Conservation (phyloP, 2,888 invertebrate genomes). For the Macrosiphum euphorbiae region DNA sequence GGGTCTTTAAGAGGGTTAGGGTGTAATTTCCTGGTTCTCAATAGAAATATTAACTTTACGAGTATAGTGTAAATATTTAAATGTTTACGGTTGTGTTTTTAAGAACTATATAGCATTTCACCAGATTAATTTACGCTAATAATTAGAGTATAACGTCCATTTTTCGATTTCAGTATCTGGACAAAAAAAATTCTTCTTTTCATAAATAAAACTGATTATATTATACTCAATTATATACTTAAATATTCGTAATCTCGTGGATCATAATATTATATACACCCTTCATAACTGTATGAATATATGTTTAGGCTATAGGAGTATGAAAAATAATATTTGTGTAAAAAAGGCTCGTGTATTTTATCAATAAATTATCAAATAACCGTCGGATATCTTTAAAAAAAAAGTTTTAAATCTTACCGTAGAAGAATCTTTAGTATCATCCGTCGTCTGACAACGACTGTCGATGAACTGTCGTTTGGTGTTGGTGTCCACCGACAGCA, state of each 20-base stretch:
- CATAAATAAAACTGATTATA: not conserved
- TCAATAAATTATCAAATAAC: not conserved
- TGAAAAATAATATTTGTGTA: too few relatives aligned
- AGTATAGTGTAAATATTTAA: conserved; percentile 55
- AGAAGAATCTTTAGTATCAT: conserved; percentile 56
- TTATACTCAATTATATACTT: not conserved
- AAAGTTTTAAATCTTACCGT: conserved; percentile 25
- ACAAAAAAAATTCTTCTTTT: not conserved
- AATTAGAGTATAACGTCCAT: not conserved
- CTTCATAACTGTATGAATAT: too few relatives aligned
- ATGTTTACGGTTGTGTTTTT: conserved; percentile 45
- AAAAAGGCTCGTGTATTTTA: not conserved
- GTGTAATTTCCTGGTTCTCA: conserved; percentile 52
- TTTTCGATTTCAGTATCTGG: not conserved
- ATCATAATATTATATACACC: not conserved
- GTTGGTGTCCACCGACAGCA: conserved; percentile 16
- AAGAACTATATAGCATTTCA: not conserved
- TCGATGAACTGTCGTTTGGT: not conserved
- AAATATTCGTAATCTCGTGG: not conserved
- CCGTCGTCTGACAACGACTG: not conserved
- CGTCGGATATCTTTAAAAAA: not conserved
- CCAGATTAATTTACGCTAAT: not conserved
- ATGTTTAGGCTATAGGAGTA: too few relatives aligned
- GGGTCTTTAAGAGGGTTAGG: conserved; percentile 55
- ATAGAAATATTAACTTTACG: conserved; percentile 58